phyloP scores from a whole-genome alignment of 2,888 invertebrate species.

The Fragum fragum region DNA sequence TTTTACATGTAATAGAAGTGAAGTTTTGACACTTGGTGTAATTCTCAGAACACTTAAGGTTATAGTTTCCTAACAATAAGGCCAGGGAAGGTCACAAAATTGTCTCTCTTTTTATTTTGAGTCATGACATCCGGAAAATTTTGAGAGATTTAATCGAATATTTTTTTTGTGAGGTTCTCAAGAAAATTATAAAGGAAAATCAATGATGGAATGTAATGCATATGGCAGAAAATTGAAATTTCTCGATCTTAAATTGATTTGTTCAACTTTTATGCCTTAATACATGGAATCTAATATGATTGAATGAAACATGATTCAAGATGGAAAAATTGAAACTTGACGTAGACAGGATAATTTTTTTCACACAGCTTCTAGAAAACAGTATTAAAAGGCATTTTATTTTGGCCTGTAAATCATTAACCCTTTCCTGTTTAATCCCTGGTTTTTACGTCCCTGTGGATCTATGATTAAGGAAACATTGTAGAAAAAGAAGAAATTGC shows the following conservation, averaged over 20 bases:
- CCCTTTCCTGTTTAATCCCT: too few species aligned
- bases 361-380: too few species aligned
- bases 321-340: constrained; percentile 10
- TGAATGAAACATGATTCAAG: constrained; percentile 13
- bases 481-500: too few species aligned
- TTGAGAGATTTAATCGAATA: constrained; percentile 24
- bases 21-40: constrained; percentile 46
- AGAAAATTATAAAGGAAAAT: constrained; percentile 29
- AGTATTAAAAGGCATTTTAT: too few species aligned
- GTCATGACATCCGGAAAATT: constrained; percentile 22
- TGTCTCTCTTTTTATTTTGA: constrained; percentile 23
- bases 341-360: background rate
- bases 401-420: too few species aligned
- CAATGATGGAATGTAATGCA: constrained; percentile 25
- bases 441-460: too few species aligned
- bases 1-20: constrained; percentile 39
- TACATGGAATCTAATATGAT: constrained; percentile 25
- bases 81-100: constrained; percentile 21
- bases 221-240: constrained; percentile 27
- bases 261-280: constrained; percentile 27
- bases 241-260: constrained; percentile 21
- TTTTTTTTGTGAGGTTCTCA: constrained; percentile 18
- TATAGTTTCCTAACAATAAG: constrained; percentile 27
- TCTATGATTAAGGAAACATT: too few species aligned
- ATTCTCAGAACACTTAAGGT: constrained; percentile 32